Evolutionary conservation across 2,113 vertebrate species (phyloP).

Genomic region (Bolborhynchus lineola): DNA sequence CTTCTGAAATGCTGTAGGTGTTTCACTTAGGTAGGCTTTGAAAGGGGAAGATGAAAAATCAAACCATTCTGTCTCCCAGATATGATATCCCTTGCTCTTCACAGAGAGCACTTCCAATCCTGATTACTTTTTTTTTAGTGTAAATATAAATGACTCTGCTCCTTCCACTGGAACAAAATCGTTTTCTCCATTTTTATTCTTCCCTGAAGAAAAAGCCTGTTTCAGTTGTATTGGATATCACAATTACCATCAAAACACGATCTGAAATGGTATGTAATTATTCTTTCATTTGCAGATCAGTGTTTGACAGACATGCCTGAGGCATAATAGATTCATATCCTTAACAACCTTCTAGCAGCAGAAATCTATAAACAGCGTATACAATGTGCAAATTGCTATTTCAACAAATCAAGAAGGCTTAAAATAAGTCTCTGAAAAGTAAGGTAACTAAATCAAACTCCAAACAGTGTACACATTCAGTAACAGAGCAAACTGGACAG

Average conservation of each 20-base stretch:
- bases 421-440: not conserved
- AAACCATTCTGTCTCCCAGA: not conserved
- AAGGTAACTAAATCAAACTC: not conserved
- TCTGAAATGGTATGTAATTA: constrained; percentile 7
- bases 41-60: not conserved
- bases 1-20: not conserved
- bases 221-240: not conserved
- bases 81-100: not conserved
- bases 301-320: constrained; percentile 34
- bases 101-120: not conserved
- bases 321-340: constrained; percentile 32
- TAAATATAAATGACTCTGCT: not conserved
- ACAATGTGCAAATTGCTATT: constrained; percentile 31
- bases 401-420: not conserved
- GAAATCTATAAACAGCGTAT: constrained; percentile 21
- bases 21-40: not conserved
- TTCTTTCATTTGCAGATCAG: constrained; percentile 37
- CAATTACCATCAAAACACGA: constrained; percentile 23
- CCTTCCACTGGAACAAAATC: not conserved
- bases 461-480: not conserved
- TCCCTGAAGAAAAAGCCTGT: not conserved
- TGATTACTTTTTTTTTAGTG: not conserved
- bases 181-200: not conserved
- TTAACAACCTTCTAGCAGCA: not conserved
- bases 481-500: not conserved